Conservation (phyloP, 1,140 invertebrate species). For the Ceratina japonica region DNA sequence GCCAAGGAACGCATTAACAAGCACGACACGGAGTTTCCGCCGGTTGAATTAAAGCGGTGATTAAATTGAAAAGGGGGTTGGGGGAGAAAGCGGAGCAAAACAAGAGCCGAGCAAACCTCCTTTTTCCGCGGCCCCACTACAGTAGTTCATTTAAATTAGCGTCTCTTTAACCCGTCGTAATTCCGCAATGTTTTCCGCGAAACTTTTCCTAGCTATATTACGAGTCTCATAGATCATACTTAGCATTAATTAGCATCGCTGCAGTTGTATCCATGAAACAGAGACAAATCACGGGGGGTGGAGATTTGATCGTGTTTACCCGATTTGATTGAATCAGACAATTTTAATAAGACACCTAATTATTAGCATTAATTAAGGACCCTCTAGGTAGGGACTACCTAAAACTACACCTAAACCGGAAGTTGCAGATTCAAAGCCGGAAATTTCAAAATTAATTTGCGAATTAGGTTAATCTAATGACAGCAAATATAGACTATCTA, state of each 20-base stretch:
- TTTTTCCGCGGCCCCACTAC: slow-evolving; percentile 20
- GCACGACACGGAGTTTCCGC: slow-evolving; percentile 25
- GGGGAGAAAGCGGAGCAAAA: slow-evolving; percentile 28
- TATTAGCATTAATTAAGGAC: too few relatives aligned
- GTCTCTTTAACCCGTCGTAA: slow-evolving; percentile 48
- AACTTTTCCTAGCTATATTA: slow-evolving; percentile 36
- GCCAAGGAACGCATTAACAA: slow-evolving; percentile 18
- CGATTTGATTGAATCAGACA: not conserved
- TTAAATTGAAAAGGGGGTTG: slow-evolving; percentile 45
- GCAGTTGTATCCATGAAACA: not conserved
- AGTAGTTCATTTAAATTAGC: slow-evolving; percentile 52
- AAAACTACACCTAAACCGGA: too few relatives aligned
- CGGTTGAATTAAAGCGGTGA: slow-evolving; percentile 42
- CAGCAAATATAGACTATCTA: too few relatives aligned
- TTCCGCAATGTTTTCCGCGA: slow-evolving; percentile 46
- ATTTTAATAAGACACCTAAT: not conserved
- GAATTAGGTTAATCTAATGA: too few relatives aligned
- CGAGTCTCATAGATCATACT: slow-evolving; percentile 38
- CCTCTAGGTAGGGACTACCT: too few relatives aligned
- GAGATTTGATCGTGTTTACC: not conserved
- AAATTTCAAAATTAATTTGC: too few relatives aligned
- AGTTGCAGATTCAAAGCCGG: too few relatives aligned
- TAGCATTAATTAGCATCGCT: slow-evolving; percentile 44
- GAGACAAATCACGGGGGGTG: not conserved
- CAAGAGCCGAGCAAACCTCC: not conserved